phyloP scores from a whole-genome alignment of 2,797 vertebrate genomes.

The Neostethus bicornis region DNA sequence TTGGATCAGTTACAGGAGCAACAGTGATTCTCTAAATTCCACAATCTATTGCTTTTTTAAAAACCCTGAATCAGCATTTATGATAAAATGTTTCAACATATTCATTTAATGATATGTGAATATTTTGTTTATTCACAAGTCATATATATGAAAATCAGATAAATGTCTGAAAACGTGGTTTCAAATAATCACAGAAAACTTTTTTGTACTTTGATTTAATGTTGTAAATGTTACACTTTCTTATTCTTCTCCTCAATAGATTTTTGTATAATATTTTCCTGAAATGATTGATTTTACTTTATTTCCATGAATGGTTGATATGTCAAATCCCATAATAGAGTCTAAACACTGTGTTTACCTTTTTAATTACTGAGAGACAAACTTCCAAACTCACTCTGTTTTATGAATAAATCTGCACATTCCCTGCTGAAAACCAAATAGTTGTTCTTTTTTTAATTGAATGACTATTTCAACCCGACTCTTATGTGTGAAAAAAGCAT shows the following conservation, averaged over 20 bases:
- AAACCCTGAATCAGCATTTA: too few relatives aligned
- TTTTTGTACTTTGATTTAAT: slow-evolving; percentile 16
- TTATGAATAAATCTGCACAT: slow-evolving; percentile 23
- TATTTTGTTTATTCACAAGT: not conserved
- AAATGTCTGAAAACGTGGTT: slow-evolving; percentile 11
- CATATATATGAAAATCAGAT: slow-evolving; percentile 1
- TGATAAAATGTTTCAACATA: slow-evolving; percentile 7
- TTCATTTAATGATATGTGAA: slow-evolving; percentile 12
- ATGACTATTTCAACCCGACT: slow-evolving; percentile 51
- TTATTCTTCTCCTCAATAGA: slow-evolving; percentile 36
- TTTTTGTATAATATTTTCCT: slow-evolving; percentile 62
- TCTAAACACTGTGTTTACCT: slow-evolving; percentile 1
- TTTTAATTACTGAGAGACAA: slow-evolving; percentile 12
- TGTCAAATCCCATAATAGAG: not conserved
- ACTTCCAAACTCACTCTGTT: slow-evolving; percentile 16
- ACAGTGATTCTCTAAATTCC: slow-evolving; percentile 35
- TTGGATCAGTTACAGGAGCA: slow-evolving; percentile 76
- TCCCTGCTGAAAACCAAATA: slow-evolving; percentile 29
- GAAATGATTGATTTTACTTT: slow-evolving; percentile 27
- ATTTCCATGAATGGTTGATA: slow-evolving; percentile 9
- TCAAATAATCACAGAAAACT: slow-evolving; percentile 16
- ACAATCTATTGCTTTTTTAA: slow-evolving; percentile 14
- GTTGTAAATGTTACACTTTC: slow-evolving; percentile 43
- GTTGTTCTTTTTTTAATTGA: slow-evolving; percentile 35
- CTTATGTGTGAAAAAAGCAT: slow-evolving; percentile 61